Evolutionary conservation across 2,797 vertebrate genomes (phyloP).

Genomic region (Peromyscus nudipes): DNA sequence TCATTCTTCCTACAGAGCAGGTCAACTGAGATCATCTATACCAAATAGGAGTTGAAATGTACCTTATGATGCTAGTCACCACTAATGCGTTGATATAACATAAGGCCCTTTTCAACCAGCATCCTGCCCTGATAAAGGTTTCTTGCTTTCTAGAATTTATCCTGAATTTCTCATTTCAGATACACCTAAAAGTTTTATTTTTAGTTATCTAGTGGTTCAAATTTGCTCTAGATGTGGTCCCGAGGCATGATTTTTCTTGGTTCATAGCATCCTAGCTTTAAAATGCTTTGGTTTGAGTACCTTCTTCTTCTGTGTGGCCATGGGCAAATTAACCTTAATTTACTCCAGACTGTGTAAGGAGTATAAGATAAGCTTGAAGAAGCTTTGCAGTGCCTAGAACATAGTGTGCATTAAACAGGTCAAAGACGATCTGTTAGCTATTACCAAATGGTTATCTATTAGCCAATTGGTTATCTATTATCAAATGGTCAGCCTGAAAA

Average conservation of each 20-base stretch:
- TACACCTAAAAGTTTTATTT: neutral
- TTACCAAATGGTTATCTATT: neutral
- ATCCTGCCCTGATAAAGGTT: neutral
- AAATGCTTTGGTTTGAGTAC: neutral
- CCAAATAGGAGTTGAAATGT: neutral
- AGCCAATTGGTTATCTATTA: neutral
- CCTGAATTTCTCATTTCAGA: slow-evolving; percentile 1
- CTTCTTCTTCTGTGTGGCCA: neutral
- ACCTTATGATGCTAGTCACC: neutral
- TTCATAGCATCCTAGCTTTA: neutral
- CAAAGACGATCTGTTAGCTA: neutral
- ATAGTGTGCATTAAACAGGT: neutral
- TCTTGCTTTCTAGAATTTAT: neutral
- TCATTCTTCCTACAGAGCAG: neutral
- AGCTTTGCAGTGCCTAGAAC: neutral
- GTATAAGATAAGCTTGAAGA: neutral
- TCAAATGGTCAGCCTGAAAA: neutral
- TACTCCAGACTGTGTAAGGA: neutral
- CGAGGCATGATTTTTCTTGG: neutral
- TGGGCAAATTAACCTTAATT: slow-evolving; percentile 39
- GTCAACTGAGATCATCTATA: neutral
- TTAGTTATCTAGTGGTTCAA: neutral
- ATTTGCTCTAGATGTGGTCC: neutral
- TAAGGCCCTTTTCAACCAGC: neutral
- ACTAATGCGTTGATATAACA: neutral